A percentile compares a stretch with the other conserved stretches of the same genome.
Evolutionary conservation across 2,797 vertebrate species (phyloP).

Genomic region (Scolopax bukidnonensis): DNA sequence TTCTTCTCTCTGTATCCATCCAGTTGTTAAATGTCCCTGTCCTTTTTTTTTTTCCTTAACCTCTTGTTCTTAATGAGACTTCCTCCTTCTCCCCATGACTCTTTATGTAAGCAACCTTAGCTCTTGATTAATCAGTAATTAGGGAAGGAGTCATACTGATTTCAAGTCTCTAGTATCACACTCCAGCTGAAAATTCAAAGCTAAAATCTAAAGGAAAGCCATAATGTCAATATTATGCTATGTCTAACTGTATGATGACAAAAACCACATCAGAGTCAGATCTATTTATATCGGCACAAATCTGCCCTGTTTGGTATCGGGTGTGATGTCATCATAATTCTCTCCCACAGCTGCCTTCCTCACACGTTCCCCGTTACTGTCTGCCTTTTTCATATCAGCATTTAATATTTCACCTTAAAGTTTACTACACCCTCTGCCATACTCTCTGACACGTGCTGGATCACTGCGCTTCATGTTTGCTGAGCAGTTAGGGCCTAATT

Average conservation of each 20-base stretch:
- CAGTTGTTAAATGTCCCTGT: conserved; percentile 37
- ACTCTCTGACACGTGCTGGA: neutral
- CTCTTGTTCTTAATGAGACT: conserved; percentile 74
- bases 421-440: conserved; percentile 9
- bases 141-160: conserved; percentile 68
- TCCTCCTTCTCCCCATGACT: conserved; percentile 71
- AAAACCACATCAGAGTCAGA: conserved; percentile 6
- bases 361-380: neutral
- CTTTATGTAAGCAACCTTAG: conserved; percentile 69
- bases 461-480: neutral
- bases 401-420: neutral
- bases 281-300: conserved; percentile 4
- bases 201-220: conserved; percentile 28
- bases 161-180: conserved; percentile 47
- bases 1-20: neutral
- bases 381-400: neutral
- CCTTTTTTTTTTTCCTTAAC: neutral
- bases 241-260: conserved; percentile 29
- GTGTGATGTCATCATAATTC: neutral
- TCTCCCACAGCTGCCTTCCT: neutral
- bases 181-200: conserved; percentile 54
- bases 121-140: conserved; percentile 77
- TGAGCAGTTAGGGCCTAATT: conserved; percentile 52
- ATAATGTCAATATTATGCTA: conserved; percentile 55
- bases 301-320: neutral